Base-by-base conservation (phyloP, 2,797 vertebrate species). In the Ptychobarbus kaznakovi region DNA sequence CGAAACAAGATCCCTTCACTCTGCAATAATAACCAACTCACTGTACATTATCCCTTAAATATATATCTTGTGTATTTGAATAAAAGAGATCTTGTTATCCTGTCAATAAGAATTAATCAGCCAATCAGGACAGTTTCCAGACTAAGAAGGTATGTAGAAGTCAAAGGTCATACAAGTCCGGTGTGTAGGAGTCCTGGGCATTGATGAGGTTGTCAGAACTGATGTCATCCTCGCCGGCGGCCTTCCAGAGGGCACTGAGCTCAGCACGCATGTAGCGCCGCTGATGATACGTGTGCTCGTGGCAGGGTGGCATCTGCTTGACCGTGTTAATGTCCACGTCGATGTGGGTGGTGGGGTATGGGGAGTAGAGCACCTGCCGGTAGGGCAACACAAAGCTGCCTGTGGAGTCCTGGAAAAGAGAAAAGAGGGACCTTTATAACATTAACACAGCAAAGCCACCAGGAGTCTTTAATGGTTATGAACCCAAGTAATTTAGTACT, bases 321-420 rank as follows among this genome's bases (percentile, higher is more conserved):
- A 99, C 97, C 0, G 97, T 97, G 89, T 99, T 98, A 91, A 99
- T 96, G 92, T 99, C 98, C 42, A 99, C 97, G 38, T 99, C 98
- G 51, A 99, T 99, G 92, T 99, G 98, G 0, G 98, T 99, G 88
- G 96, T 98, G 9, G 98, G 98, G 86, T 98, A 99, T 0, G 97
- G 97, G 0, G 98, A 97, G 88, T 98, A 99, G 90, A 99, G 97
- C 70, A 99, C 97, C 94, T 99, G 98, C 80, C 97, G 96, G 91
- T 98, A 99, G 4, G 98, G 98, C 78, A 99, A 91, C 49, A 98
- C 97, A 86, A 99, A 98, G 89, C 97, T 99, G 90, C 98, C 97
- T 1, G 97, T 97, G 80, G 97, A 96, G 93, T 99, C 98, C 98
- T 99, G 91, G 84, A 49, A 82, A 40, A 53, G 8, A 83, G 53